Conservation (phyloP, 2,888 invertebrate species). For the Frankliniella intonsa region DNA sequence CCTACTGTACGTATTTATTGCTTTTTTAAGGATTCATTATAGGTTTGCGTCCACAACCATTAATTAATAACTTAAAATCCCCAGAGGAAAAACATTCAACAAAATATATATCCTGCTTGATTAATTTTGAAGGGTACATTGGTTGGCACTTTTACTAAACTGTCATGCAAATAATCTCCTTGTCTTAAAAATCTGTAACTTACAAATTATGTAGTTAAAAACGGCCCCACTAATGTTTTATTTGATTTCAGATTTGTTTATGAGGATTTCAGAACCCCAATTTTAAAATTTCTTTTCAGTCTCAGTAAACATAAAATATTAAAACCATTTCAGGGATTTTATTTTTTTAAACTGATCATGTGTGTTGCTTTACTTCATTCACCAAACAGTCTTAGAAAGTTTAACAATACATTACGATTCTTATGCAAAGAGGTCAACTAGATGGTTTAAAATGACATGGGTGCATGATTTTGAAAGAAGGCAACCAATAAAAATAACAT, state of each 20-base stretch:
- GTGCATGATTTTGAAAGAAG: not conserved
- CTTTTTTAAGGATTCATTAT: not conserved
- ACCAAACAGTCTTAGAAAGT: too few relatives aligned
- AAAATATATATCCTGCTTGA: not conserved
- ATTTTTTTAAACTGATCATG: not conserved
- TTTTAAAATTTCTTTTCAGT: too few relatives aligned
- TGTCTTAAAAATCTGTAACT: too few relatives aligned
- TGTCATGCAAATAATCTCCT: too few relatives aligned
- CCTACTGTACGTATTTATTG: not conserved
- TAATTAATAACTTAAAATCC: not conserved
- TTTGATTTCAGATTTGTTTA: not conserved
- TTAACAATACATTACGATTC: not conserved
- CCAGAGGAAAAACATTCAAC: not conserved
- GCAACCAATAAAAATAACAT: not conserved
- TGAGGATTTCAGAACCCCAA: not conserved
- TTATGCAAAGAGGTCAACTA: not conserved
- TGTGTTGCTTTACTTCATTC: too few relatives aligned
- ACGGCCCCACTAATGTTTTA: not conserved
- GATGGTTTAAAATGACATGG: not conserved
- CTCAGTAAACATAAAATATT: too few relatives aligned
- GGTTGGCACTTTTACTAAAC: too few relatives aligned
- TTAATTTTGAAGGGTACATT: not conserved
- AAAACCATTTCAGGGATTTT: not conserved
- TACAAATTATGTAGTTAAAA: not conserved
- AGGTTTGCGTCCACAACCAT: not conserved